Percentiles rank a stretch among this genome's conserved stretches.
These are phyloP conservation scores for Conus betulinus DNA, from an alignment of 1,140 invertebrate species.

Conservation along the genomic window DNA sequence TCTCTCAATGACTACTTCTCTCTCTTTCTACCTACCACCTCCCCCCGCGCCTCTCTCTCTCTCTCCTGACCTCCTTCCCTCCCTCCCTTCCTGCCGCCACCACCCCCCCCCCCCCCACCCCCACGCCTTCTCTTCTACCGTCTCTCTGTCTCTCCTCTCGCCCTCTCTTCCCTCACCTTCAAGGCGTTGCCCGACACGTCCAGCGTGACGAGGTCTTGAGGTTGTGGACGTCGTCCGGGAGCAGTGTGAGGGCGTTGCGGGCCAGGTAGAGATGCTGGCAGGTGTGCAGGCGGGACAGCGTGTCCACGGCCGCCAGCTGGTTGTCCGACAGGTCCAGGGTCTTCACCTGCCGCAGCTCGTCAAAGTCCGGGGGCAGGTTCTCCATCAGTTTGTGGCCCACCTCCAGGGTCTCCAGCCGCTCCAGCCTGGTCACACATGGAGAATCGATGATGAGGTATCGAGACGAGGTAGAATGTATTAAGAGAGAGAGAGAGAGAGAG, in stretches of 20 bases:
- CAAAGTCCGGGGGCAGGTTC: slow-evolving; percentile 59
- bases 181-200: slow-evolving; percentile 65
- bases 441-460: too few species aligned
- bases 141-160: too few species aligned
- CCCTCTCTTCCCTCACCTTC: slow-evolving; percentile 5
- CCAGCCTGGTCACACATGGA: slow-evolving; percentile 30
- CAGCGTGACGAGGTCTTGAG: slow-evolving; percentile 58
- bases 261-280: slow-evolving; percentile 57
- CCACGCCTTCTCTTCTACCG: too few species aligned
- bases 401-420: slow-evolving; percentile 57
- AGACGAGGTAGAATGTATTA: too few species aligned
- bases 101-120: too few species aligned
- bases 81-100: too few species aligned
- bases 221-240: slow-evolving; percentile 61
- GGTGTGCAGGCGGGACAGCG: slow-evolving; percentile 54
- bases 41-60: too few species aligned
- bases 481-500: too few species aligned
- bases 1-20: too few species aligned
- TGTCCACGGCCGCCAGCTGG: slow-evolving; percentile 53
- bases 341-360: slow-evolving; percentile 50
- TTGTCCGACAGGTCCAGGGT: slow-evolving; percentile 65
- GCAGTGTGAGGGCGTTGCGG: slow-evolving; percentile 49
- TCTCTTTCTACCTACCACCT: too few species aligned
- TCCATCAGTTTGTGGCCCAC: slow-evolving; percentile 65
- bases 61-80: too few species aligned